Evolutionary conservation across 2,888 invertebrate genomes (phyloP), one percentile per base, ranked within the genome.

Genomic region (Spodoptera exigua): DNA sequence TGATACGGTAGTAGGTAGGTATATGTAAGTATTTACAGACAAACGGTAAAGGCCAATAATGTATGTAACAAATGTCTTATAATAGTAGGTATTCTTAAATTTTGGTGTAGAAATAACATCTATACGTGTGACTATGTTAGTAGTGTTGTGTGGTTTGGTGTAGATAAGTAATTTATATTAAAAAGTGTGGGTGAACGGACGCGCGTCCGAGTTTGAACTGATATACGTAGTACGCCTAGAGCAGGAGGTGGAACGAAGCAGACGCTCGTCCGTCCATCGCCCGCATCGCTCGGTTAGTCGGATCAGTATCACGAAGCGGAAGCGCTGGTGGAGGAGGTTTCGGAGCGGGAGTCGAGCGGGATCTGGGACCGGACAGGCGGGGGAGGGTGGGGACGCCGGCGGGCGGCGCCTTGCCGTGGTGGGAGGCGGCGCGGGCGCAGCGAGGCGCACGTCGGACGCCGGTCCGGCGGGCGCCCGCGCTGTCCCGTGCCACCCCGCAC

Each of bases 31-130:
- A 92, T 92, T 88, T 92, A 91, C 92, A 90, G 75, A 73, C 80
- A 77, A 80, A 75, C 70, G 66, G 70, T 81, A 66, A 76, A 86
- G 88, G 90, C 89, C 89, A 91, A 89, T 90, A 85, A 82, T 81
- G 84, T 84, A 89, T 77, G 81, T 84, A 80, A 83, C 79, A 85
- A 60, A 68, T 64, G 73, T 72, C 74, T 74, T 82, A 27, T 27
- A 81, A 75, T 61, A 84, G 82, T 86, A 85, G 27, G 7, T 21
- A 76, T 74, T 72, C 59, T 78, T 76, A 74, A 92, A 90, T 90
- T 93, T 92, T 88, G 93, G 94, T 93, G 94, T 93, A 92, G 87
- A 93, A 94, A 94, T 94, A 94, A 94, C 94, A 94, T 94, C 94
- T 94, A 93, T 93, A 86, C 75, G 91, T 93, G 93, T 92, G 77